These are phyloP conservation scores for Wiebesia pumilae DNA, from an alignment of 1,140 invertebrate genomes.

Conservation along the genomic window DNA sequence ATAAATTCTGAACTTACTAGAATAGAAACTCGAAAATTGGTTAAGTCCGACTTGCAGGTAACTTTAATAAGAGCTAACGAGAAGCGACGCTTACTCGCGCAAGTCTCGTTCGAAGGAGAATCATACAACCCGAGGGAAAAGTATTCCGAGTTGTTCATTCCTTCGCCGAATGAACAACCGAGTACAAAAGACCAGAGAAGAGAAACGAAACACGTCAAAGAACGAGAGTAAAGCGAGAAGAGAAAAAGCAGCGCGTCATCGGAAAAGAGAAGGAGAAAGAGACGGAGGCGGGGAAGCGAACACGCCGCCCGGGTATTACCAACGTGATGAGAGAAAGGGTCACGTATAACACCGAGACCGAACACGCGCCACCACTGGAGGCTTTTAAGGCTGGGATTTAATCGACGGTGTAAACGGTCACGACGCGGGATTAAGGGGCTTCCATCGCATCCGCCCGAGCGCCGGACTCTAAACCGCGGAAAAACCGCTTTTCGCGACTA, in stretches of 20 bases:
- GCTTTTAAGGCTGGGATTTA: slow-evolving; percentile 66
- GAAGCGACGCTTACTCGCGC: slow-evolving; percentile 21
- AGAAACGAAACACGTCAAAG: slow-evolving; percentile 45
- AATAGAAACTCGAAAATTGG: slow-evolving; percentile 27
- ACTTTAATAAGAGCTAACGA: slow-evolving; percentile 47
- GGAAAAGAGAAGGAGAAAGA: neutral
- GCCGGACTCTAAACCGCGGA: slow-evolving; percentile 63
- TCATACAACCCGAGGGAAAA: neutral
- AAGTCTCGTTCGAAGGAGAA: neutral
- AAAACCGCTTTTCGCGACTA: slow-evolving; percentile 59
- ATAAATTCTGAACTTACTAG: neutral
- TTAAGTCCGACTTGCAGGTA: neutral
- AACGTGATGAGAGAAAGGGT: slow-evolving; percentile 55
- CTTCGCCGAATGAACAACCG: slow-evolving; percentile 14
- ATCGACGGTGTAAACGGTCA: slow-evolving; percentile 68
- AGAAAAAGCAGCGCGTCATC: neutral
- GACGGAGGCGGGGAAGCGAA: neutral
- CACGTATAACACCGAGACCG: slow-evolving; percentile 50
- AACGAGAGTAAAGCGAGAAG: neutral
- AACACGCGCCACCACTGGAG: slow-evolving; percentile 51
- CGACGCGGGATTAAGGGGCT: slow-evolving; percentile 64
- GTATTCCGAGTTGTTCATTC: too few relatives aligned
- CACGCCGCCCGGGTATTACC: neutral
- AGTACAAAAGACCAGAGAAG: neutral
- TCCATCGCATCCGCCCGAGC: slow-evolving; percentile 50